phyloP scores from a whole-genome alignment of 2,888 invertebrate species.

The Plebejus argus region DNA sequence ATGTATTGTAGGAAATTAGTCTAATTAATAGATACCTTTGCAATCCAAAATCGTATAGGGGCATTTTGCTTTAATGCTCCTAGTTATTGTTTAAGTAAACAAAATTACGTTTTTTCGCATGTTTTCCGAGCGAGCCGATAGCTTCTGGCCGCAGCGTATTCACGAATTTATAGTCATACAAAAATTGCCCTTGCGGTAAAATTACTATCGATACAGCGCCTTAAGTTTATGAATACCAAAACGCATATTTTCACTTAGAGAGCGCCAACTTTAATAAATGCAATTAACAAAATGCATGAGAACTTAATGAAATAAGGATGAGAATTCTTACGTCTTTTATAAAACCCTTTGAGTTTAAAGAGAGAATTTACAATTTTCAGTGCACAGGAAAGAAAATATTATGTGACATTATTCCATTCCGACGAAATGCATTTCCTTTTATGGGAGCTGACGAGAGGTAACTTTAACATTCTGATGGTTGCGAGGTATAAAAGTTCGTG shows the following conservation, averaged over 20 bases:
- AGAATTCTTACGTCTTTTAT: slow-evolving; percentile 14
- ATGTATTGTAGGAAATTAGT: no score
- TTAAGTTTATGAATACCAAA: neutral
- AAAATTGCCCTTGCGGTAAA: no score
- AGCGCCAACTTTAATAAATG: neutral
- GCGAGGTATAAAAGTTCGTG: neutral
- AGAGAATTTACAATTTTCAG: slow-evolving; percentile 25
- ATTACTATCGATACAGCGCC: no score
- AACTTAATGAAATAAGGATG: slow-evolving; percentile 8
- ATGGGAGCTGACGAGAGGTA: slow-evolving; percentile 13
- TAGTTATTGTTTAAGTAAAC: no score
- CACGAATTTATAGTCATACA: no score
- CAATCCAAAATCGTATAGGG: no score
- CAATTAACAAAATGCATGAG: slow-evolving; percentile 2
- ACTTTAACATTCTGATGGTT: slow-evolving; percentile 26
- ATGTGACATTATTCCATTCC: slow-evolving; percentile 30
- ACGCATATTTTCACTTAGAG: neutral
- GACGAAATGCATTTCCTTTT: slow-evolving; percentile 30
- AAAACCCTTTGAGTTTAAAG: slow-evolving; percentile 28
- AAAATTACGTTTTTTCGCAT: no score
- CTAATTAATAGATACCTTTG: no score
- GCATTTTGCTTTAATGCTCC: no score
- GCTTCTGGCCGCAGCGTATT: no score
- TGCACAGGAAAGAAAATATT: slow-evolving; percentile 25
- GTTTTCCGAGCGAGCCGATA: no score